Base-by-base conservation (phyloP, 2,888 invertebrate species). In the Drosophila pegasa region DNA sequence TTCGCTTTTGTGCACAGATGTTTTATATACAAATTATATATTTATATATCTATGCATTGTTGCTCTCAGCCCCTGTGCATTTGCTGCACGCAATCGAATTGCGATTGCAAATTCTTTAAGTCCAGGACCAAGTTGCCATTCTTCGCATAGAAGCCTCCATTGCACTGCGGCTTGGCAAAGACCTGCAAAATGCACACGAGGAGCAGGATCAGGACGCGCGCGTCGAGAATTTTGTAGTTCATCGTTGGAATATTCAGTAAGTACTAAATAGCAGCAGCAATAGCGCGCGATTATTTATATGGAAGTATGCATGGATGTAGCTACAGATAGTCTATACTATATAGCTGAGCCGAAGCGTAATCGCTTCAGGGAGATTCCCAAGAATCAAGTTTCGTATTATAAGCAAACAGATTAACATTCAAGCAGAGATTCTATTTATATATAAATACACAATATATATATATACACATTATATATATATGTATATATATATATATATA, bases 301-400 rank as follows among this genome's bases (percentile, higher is more conserved):
- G 18, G 4, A 14, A 14, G 82, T 77, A 70, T 78, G 38, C 18
- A 55, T 37, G 33, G 10, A 35, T n/a, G 7, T 10, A n/a, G 4
- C 18, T n/a, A 18, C 22, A 33, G 33, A 35, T 16, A 12, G 22
- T 41, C 2, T 47, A 38, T 20, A 20, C 20, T 22, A 3, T 5
- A 8, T 18, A 18, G 1, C 18, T 48, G 47, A 58, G 27, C 48
- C 27, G 18, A 25, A 18, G 41, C 14, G n/a, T 51, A 58, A 68
- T 66, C 62, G 18, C 38, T 61, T 56, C 51, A n/a, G 78, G 86
- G 86, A 60, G 70, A 82, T 69, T 85, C 81, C 81, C 81, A 48
- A 48, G 55, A 70, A 25, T 56, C 79, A 66, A 54, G 76, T 69
- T 75, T 22, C 7, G 16, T 47, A 54, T 57, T 22, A 22, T 38